Conservation (phyloP, 2,113 vertebrate genomes). For the Odocoileus virginianus region DNA sequence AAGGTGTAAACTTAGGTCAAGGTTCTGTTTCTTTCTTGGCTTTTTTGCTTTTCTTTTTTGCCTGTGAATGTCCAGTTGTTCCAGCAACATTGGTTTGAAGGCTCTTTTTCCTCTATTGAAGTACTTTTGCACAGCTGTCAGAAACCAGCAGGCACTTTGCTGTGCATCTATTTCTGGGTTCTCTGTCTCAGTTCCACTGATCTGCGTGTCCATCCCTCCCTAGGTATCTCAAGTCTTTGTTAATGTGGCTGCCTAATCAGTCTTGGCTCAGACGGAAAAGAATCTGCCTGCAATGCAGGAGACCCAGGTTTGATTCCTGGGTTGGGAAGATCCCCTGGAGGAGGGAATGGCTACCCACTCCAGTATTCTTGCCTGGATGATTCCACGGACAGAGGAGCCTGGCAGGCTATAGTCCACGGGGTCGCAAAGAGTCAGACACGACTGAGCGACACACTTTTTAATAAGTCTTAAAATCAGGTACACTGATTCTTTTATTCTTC, state of each 20-base stretch:
- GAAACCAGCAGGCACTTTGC: fast-evolving
- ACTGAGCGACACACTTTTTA: not conserved
- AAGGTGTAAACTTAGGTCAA: not conserved
- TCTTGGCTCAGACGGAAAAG: not conserved
- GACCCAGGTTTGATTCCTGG: not conserved
- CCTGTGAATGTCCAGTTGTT: fast-evolving
- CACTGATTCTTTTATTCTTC: not conserved
- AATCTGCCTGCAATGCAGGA: not conserved
- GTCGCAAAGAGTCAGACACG: not conserved
- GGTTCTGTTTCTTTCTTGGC: not conserved
- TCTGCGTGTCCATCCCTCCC: fast-evolving
- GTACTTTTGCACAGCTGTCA: fast-evolving
- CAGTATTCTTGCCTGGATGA: not conserved
- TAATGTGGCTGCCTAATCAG: fast-evolving
- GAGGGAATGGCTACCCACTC: not conserved
- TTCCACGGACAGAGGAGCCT: not conserved
- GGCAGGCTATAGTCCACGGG: not conserved
- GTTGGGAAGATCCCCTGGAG: not conserved
- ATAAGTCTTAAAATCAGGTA: fast-evolving
- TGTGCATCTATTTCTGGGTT: fast-evolving
- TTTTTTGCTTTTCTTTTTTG: not conserved
- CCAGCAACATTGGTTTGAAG: fast-evolving
- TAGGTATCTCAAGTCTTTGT: fast-evolving
- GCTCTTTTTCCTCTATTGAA: fast-evolving
- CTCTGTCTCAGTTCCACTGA: fast-evolving